phyloP scores from a whole-genome alignment of 2,113 vertebrate species.

The Vicugna pacos region DNA sequence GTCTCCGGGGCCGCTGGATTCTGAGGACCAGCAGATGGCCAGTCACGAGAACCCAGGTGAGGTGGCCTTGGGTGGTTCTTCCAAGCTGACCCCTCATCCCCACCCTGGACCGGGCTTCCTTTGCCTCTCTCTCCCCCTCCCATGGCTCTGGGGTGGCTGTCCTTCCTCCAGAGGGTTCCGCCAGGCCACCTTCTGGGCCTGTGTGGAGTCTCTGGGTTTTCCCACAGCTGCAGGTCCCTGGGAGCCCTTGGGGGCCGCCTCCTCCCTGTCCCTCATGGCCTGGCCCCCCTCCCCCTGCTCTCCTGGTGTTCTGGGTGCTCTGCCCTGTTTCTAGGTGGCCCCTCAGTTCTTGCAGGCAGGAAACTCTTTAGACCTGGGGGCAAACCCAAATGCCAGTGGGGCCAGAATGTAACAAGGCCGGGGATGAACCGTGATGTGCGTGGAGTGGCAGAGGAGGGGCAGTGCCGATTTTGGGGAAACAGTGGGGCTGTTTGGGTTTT shows the following conservation, averaged over 20 bases:
- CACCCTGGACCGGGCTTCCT: neutral
- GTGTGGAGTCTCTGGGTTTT: neutral
- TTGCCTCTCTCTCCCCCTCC: neutral
- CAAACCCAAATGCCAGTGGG: no score
- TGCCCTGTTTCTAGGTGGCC: neutral
- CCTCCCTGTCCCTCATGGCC: neutral
- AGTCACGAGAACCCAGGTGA: slow-evolving; percentile 83
- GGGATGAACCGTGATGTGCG: fast-evolving
- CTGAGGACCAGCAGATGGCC: slow-evolving; percentile 83
- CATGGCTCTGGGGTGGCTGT: neutral
- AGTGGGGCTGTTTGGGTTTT: neutral
- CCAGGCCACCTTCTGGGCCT: neutral
- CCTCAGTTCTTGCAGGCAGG: fast-evolving
- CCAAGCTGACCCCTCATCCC: neutral
- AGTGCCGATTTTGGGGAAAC: neutral
- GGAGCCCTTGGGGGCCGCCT: neutral
- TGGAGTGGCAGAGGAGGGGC: neutral
- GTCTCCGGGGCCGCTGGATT: slow-evolving; percentile 82
- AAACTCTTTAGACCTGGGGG: neutral
- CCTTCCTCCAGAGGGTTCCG: neutral
- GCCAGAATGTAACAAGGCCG: no score
- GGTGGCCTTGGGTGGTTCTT: neutral
- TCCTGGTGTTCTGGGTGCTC: no score
- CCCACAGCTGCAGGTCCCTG: fast-evolving
- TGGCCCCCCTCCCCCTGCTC: no score